A percentile compares a stretch with the other conserved stretches of the same genome.
Conservation (phyloP, 2,888 invertebrate genomes). For the Acanthosepion pharaonis region DNA sequence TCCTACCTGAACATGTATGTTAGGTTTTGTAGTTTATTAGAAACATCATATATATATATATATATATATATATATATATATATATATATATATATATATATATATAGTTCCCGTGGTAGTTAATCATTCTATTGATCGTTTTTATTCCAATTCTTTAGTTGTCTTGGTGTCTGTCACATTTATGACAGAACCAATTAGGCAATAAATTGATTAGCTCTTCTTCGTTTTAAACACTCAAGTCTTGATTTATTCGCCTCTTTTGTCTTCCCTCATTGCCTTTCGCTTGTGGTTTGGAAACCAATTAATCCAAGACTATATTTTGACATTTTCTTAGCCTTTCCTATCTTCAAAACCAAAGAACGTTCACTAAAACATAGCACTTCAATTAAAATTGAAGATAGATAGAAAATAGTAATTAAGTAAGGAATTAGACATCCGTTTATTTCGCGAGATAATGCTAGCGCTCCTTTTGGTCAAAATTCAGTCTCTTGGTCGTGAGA, state of each 20-base stretch:
- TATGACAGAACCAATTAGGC: not conserved
- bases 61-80: not conserved
- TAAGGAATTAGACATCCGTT: no score
- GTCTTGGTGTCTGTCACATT: slow-evolving; percentile 3
- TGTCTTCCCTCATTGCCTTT: not conserved
- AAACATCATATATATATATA: not conserved
- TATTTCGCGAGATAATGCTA: no score
- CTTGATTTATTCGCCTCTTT: not conserved
- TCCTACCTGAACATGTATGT: no score
- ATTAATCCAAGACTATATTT: not conserved
- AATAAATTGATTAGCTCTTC: not conserved
- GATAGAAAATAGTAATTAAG: no score
- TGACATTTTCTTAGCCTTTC: not conserved
- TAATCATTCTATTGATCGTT: not conserved
- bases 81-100: not conserved
- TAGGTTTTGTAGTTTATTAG: no score
- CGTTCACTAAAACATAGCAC: no score
- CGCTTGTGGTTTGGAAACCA: not conserved
- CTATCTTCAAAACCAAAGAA: no score
- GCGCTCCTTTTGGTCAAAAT: no score
- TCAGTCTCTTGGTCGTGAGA: no score
- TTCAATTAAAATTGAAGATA: no score
- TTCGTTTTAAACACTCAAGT: not conserved
- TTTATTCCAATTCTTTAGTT: not conserved
- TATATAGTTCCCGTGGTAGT: not conserved